Evolutionary conservation across 2,888 invertebrate species (phyloP), one percentile per base, ranked within the genome.

Genomic region (Sussaba pulchella): DNA sequence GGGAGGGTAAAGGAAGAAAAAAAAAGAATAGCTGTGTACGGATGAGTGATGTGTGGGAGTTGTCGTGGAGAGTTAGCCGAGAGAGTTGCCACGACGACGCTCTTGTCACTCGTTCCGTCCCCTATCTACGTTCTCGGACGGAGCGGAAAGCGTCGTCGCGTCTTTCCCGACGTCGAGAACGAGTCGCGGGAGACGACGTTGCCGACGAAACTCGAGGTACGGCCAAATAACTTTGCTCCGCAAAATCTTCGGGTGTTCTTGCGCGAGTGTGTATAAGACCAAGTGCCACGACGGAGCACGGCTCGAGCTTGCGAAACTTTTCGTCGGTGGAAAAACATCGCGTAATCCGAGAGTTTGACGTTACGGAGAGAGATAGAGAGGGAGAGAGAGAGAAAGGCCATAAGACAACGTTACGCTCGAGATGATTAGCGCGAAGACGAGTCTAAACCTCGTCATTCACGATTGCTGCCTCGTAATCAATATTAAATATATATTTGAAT

Each of bases 141-240:
- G 9, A 47, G 14, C 43, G 64, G 47, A 31, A 64, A 45, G 45
- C 45, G 43, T 47, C 45, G 45, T 26, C 31, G 64, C 64, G 17
- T 63, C 61, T 71, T 72, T 69, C 45, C 39, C 70, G 71, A 71
- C 31, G 76, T 21, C 66, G 47, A 66, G 57, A 57, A 70, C 71
- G 66, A 74, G 54, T 64, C 50, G 2, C n/a, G 10, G 43, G 12
- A 43, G 66, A 61, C 41, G 69, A 41, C 41, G 45, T 14, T 9
- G 24, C n/a, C 12, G 57, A 57, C 69, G 69, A 41, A 69, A 77
- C 80, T 81, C 47, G 52, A 52, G 63, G 54, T 52, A 76, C 59
- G 69, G 81, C 77, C 81, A 77, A 81, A 73, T 77, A 81, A 81
- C 77, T 81, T 81, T 81, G 50, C 41, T 63, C 73, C 41, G 17